Evolutionary conservation across 2,797 vertebrate species (phyloP), one percentile per base, ranked within the genome.

Genomic region (Pseudocheirus occidentalis): DNA sequence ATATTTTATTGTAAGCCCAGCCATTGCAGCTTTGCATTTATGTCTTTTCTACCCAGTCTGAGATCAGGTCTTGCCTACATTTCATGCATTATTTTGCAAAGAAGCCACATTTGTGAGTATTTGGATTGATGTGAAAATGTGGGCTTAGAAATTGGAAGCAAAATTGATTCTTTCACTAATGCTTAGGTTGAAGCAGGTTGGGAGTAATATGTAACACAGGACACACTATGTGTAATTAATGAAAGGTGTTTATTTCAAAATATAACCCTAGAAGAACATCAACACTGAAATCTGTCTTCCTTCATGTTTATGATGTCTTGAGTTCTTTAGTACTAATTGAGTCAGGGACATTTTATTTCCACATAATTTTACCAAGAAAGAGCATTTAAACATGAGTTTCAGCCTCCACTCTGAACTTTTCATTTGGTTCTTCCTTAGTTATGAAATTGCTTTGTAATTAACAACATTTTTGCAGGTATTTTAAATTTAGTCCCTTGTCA

Each of bases 1-100:
- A 92, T 95, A 90, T 97, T 98, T 98, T 91, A 94, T 94, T 66
- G 92, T 91, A 81, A 54, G 94, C 90, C 95, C 96, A 92, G 94
- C 94, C 91, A 94, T 66, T 50, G 66, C 55, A 52, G 91, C 66
- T 29, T 91, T 93, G n/a, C 27, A 27, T 92, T 94, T 93, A 56
- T 92, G 94, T 93, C 54, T 57, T 92, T 66, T 18, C 73, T 95
- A 92, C 92, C 59, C 94, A 54, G 28, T 91, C 87, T 94, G 59
- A 55, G 59, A 28, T 81, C 81, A 57, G 7, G 7, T 52, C 66
- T 40, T 31, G 40, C 0, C 53, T 53, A 18, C 21, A 92, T 21
- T 91, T 93, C 91, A 34, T 50, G 27, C 89, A 92, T 93, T 59
- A 52, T 55, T 92, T 90, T 91, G 93, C 52, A 54, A 92, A 91